A percentile compares a stretch with the other conserved stretches of the same genome.
Conservation (phyloP, 2,888 invertebrate genomes). For the Busseola fusca region DNA sequence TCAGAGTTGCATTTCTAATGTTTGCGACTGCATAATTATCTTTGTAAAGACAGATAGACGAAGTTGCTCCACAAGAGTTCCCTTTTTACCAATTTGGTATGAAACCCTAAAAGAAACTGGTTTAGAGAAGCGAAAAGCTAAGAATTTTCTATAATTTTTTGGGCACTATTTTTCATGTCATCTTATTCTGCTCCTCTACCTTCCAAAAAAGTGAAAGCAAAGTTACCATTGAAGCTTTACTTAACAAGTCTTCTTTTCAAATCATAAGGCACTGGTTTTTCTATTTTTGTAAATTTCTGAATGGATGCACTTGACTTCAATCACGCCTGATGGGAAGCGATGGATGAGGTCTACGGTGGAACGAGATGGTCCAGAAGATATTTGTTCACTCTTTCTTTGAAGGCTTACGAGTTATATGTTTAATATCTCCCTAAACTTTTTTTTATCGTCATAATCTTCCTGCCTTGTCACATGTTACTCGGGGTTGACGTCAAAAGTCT, state of each 20-base stretch:
- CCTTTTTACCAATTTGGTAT: neutral
- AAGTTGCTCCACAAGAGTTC: neutral
- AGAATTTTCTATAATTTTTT: neutral
- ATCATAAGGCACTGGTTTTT: neutral
- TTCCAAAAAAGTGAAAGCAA: neutral
- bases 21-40: neutral
- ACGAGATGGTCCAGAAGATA: neutral
- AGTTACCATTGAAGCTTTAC: neutral
- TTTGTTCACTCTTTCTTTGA: neutral
- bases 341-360: neutral
- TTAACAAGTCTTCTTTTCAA: no score
- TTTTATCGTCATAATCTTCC: neutral
- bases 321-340: neutral
- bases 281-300: neutral
- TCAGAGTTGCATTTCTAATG: neutral
- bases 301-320: neutral
- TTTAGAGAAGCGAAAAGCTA: neutral
- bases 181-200: no score
- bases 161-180: neutral
- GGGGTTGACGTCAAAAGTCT: neutral
- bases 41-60: neutral
- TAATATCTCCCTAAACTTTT: neutral
- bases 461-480: neutral
- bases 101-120: neutral
- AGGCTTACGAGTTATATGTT: neutral